Evolutionary conservation across 2,888 invertebrate species (phyloP).

Genomic region (Salticus scenicus): DNA sequence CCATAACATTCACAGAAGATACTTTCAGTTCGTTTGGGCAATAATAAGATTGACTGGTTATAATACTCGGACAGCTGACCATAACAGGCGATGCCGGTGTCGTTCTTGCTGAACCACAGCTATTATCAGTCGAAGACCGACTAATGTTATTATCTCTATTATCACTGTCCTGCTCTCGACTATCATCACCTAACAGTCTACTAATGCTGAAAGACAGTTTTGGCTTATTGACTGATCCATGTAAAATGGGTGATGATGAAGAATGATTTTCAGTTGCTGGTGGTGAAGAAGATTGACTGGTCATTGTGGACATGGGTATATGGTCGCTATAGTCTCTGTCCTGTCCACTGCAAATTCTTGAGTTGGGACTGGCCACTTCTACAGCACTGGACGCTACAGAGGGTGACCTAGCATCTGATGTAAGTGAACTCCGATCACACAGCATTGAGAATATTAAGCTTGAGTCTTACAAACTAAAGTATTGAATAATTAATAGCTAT

Average conservation of each 20-base stretch:
- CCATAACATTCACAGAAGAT: conserved; percentile 42
- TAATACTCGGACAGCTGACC: conserved; percentile 19
- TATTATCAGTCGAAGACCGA: conserved; percentile 20
- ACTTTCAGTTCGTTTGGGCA: conserved; percentile 31
- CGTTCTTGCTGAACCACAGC: conserved; percentile 37
- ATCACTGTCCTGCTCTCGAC: conserved; percentile 12
- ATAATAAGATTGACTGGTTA: conserved; percentile 29
- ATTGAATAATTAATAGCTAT: too few relatives aligned
- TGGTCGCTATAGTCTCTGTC: conserved; percentile 30
- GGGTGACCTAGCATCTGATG: conserved; percentile 33
- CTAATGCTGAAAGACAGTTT: conserved; percentile 87
- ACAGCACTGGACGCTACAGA: conserved; percentile 46
- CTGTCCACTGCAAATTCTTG: neutral
- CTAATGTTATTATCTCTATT: conserved; percentile 22
- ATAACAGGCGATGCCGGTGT: conserved; percentile 36
- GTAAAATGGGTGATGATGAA: conserved; percentile 32
- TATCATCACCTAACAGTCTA: conserved; percentile 80
- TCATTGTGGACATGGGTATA: conserved; percentile 16
- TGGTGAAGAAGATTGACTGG: conserved; percentile 17
- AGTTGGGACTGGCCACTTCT: conserved; percentile 24
- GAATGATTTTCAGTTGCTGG: conserved; percentile 47
- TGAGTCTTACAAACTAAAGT: too few relatives aligned
- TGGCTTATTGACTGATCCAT: conserved; percentile 27
- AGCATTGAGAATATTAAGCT: conserved; percentile 41
- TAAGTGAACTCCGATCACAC: conserved; percentile 42